phyloP scores from a whole-genome alignment of 2,113 vertebrate genomes.

The Urocynchramus pylzowi region DNA sequence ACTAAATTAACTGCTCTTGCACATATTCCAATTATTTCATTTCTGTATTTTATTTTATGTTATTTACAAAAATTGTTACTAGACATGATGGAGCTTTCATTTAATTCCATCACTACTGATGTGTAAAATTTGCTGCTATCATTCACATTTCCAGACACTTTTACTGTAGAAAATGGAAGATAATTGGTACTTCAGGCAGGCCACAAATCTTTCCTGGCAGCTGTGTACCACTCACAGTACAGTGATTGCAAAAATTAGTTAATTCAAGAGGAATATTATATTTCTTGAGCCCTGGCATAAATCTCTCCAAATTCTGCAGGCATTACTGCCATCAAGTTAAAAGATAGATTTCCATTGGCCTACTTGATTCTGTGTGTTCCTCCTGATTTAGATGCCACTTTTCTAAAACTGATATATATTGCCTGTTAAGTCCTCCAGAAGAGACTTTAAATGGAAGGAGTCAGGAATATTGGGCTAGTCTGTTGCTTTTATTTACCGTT shows the following conservation, averaged over 20 bases:
- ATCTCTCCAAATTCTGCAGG: constrained; percentile 50
- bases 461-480: constrained; percentile 55
- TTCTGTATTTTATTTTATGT: constrained; percentile 35
- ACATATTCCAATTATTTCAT: not conserved
- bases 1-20: not conserved
- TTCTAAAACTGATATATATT: constrained; percentile 58
- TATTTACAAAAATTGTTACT: constrained; percentile 54
- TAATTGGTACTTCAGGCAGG: constrained; percentile 71
- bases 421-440: constrained; percentile 51
- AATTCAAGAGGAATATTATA: constrained; percentile 71
- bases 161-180: constrained; percentile 64
- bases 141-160: constrained; percentile 65
- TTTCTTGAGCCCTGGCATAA: constrained; percentile 53
- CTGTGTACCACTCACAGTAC: constrained; percentile 65
- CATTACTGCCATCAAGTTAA: constrained; percentile 16
- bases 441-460: constrained; percentile 32
- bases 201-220: constrained; percentile 68
- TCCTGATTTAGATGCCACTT: constrained; percentile 68
- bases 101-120: constrained; percentile 59
- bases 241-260: constrained; percentile 74
- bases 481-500: constrained; percentile 63
- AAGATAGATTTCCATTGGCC: constrained; percentile 49
- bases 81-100: constrained; percentile 43
- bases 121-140: constrained; percentile 64
- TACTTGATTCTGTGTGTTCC: constrained; percentile 22